These are phyloP conservation scores for Brachylomia viminalis DNA, from an alignment of 2,888 invertebrate genomes.

Conservation along the genomic window DNA sequence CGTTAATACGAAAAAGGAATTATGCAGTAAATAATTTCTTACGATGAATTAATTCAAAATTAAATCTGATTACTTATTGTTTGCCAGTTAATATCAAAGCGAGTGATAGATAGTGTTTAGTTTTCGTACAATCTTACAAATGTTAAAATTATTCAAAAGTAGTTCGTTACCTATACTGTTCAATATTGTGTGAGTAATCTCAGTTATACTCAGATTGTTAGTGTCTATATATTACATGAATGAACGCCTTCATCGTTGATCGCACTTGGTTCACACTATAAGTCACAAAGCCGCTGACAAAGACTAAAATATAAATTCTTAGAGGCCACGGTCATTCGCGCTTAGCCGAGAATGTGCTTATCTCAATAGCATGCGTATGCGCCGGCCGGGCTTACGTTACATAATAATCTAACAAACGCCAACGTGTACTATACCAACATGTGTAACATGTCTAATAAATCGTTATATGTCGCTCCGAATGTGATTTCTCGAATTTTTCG, in stretches of 20 bases:
- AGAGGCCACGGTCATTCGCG: conserved; percentile 51
- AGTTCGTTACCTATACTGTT: background rate
- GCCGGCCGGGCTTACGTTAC: conserved; percentile 46
- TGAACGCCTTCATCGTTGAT: conserved; percentile 1
- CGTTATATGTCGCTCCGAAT: conserved; percentile 59
- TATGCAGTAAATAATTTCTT: background rate
- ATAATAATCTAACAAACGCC: conserved; percentile 59
- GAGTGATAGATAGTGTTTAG: no score
- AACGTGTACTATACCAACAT: conserved; percentile 57
- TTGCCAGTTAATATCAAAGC: background rate
- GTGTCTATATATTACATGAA: conserved; percentile 4
- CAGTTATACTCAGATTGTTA: background rate
- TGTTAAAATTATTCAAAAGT: background rate
- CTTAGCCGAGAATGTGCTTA: conserved; percentile 56
- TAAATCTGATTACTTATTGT: background rate
- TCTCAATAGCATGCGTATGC: conserved; percentile 41
- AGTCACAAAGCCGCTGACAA: conserved; percentile 40
- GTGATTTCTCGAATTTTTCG: conserved; percentile 69
- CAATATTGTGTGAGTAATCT: background rate
- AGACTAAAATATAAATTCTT: conserved; percentile 37
- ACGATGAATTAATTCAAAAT: background rate
- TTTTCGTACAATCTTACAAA: background rate
- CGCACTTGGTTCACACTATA: conserved; percentile 1
- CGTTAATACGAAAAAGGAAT: background rate
- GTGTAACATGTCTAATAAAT: conserved; percentile 62